Evolutionary conservation across 2,113 vertebrate genomes (phyloP), one percentile per base, ranked within the genome.

Genomic region (Sceloporus tristichus): DNA sequence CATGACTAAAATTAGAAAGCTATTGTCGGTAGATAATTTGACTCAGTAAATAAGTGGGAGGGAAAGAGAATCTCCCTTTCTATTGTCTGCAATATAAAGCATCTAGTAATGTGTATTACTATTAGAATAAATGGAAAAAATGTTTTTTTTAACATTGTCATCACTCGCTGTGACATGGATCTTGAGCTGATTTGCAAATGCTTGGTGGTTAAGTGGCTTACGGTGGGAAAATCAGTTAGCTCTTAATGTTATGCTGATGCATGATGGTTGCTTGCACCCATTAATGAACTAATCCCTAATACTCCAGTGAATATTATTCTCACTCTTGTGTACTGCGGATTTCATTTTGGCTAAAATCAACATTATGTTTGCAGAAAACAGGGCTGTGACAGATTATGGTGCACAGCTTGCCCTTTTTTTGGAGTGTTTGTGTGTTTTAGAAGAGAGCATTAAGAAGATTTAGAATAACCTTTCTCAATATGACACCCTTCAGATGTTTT

Each of bases 261-360:
- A 92, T 95, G 95, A 92, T 92, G 87, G 95, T 94, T 90, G 92
- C 94, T 94, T 85, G 90, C 93, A 92, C 88, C 94, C 93, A 93
- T 95, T 96, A 95, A 94, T 94, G 94, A 96, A 95, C 91, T 91
- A 94, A 96, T 96, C 94, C 91, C 84, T 90, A 93, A 90, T 95
- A 92, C 92, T 94, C 88, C 70, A 82, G 93, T 71, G 89, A 93
- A 87, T 84, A 87, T 70, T 56, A 14, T 89, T 88, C 91, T 89
- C 94, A 86, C 86, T 87, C 56, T 90, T 94, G 86, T 59, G 62
- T 21, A 66, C 68, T 89, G 79, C 80, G 53, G 59, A 79, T 87
- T 91, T 92, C 88, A 38, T 94, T 96, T 95, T 74, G 92, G 90
- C 93, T 95, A 94, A 94, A 95, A 92, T 87, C 93, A 93, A 90